Conservation (phyloP, 2,113 vertebrate genomes). For the Vulpes ferrilata region DNA sequence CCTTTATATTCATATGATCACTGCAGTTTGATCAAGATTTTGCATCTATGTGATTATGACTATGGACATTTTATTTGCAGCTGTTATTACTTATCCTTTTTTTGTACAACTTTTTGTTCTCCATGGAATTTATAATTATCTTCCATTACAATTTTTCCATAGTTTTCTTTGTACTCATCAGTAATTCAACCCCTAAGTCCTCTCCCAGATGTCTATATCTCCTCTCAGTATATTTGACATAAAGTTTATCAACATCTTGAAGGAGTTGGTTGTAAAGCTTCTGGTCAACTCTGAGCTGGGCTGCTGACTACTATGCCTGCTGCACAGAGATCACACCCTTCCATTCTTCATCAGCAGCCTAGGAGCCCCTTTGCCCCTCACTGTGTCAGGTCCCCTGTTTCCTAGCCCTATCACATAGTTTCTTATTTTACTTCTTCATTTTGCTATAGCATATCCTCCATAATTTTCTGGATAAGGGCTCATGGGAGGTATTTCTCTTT, state of each 20-base stretch:
- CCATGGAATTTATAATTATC: conserved; percentile 48
- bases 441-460: neutral
- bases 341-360: neutral
- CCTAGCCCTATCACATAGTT: neutral
- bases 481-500: neutral
- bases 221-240: neutral
- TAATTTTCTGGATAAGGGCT: neutral
- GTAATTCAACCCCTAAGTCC: neutral
- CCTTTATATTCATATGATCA: neutral
- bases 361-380: neutral
- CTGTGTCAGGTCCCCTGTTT: neutral
- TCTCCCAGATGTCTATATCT: neutral
- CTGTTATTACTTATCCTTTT: conserved; percentile 42
- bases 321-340: neutral
- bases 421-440: neutral
- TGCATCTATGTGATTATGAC: neutral
- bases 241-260: neutral
- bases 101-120: conserved; percentile 1
- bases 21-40: conserved; percentile 58
- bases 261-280: neutral
- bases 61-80: conserved; percentile 28
- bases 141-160: neutral
- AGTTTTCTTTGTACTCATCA: conserved; percentile 3
- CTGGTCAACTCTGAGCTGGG: neutral
- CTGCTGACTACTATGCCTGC: neutral